Evolutionary conservation across 2,888 invertebrate species (phyloP).

Genomic region (Apamea sordens): DNA sequence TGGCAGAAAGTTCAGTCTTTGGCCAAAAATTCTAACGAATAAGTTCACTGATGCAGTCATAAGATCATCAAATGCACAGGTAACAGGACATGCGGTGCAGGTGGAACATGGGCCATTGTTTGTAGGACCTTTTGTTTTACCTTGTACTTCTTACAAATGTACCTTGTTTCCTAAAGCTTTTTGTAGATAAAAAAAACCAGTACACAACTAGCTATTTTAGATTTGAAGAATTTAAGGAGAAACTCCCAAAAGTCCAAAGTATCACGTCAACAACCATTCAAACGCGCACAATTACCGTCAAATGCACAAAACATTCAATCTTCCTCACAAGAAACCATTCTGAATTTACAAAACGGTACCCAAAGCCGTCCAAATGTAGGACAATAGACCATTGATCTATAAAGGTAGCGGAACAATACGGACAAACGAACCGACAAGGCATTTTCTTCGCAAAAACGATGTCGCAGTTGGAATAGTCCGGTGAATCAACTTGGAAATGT

Average conservation of each 20-base stretch:
- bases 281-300: neutral
- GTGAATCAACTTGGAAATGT: slow-evolving; percentile 54
- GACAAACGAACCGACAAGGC: slow-evolving; percentile 61
- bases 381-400: slow-evolving; percentile 65
- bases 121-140: too few species aligned
- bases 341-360: slow-evolving; percentile 24
- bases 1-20: too few species aligned
- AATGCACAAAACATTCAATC: slow-evolving; percentile 16
- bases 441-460: slow-evolving; percentile 56
- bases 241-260: neutral
- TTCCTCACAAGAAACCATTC: neutral
- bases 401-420: slow-evolving; percentile 58
- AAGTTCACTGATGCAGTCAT: too few species aligned
- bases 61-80: too few species aligned
- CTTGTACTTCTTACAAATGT: neutral
- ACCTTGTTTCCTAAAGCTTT: neutral
- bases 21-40: too few species aligned
- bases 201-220: too few species aligned
- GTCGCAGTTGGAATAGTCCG: slow-evolving; percentile 43
- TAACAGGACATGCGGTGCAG: too few species aligned
- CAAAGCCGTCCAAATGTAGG: slow-evolving; percentile 54
- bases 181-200: neutral
- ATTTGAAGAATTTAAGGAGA: too few species aligned
- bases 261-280: neutral
- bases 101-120: too few species aligned